Conservation (phyloP, 2,888 invertebrate species). For the Xanthorhoe spadicearia region DNA sequence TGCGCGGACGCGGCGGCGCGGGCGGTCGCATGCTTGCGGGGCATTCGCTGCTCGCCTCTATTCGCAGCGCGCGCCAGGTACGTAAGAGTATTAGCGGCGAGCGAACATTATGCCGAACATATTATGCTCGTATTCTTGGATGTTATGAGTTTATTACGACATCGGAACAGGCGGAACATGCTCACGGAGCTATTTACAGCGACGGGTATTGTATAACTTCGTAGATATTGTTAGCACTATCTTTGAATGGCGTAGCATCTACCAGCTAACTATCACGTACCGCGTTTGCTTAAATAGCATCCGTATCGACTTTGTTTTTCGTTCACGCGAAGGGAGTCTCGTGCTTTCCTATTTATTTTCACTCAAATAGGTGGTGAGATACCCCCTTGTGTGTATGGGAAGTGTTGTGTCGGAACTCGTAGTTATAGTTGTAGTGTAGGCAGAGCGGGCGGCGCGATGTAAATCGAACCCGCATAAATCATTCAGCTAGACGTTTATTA, state of each 20-base stretch:
- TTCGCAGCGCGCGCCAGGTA: conserved; percentile 9
- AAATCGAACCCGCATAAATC: conserved; percentile 21
- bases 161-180: conserved; percentile 10
- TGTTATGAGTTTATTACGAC: conserved; percentile 12
- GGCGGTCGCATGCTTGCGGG: conserved; percentile 14
- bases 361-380: not conserved
- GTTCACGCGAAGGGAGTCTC: not conserved
- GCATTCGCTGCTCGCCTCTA: conserved; percentile 18
- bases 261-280: not conserved
- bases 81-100: conserved; percentile 9
- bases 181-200: not conserved
- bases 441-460: not conserved
- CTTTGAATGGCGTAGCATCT: not conserved
- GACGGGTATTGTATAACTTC: not conserved
- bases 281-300: not conserved
- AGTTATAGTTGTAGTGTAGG: no score
- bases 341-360: not conserved
- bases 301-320: not conserved
- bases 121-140: conserved; percentile 14
- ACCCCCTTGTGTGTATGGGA: not conserved
- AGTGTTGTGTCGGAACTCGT: not conserved
- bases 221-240: not conserved
- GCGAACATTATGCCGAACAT: conserved; percentile 11
- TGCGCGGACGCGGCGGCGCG: not conserved
- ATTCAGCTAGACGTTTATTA: conserved; percentile 19